A percentile compares a stretch with the other conserved stretches of the same genome.
Conservation (phyloP, 2,113 vertebrate genomes). For the Aix galericulata region DNA sequence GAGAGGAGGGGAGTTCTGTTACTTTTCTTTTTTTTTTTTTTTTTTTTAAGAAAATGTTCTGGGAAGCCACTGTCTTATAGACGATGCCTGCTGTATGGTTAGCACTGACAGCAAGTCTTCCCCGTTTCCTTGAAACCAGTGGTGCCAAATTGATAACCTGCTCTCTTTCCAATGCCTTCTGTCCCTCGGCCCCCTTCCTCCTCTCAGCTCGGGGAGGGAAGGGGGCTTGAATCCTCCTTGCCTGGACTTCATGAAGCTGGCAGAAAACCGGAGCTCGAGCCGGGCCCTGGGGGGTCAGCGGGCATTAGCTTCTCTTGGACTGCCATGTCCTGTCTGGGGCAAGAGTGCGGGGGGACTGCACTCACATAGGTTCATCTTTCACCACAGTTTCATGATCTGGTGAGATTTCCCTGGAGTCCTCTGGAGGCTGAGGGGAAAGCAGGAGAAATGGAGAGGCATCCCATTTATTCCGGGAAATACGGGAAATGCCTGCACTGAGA, state of each 20-base stretch:
- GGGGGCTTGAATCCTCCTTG: neutral
- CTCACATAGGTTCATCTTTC: neutral
- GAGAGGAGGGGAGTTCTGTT: neutral
- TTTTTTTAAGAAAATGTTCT: rapidly evolving
- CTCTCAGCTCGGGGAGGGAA: too few species aligned
- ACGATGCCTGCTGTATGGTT: neutral
- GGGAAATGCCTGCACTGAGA: constrained; percentile 26
- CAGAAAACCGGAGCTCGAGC: neutral
- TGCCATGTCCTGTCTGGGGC: neutral
- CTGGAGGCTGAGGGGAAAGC: neutral
- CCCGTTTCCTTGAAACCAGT: rapidly evolving
- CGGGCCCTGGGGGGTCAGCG: too few species aligned
- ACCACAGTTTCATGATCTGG: neutral
- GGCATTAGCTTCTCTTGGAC: neutral
- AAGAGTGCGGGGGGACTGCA: neutral
- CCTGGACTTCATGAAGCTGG: rapidly evolving
- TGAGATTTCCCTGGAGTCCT: neutral
- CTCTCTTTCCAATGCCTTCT: neutral
- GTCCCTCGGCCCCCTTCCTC: neutral
- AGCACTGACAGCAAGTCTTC: rapidly evolving
- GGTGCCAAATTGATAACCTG: rapidly evolving
- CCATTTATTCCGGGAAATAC: neutral
- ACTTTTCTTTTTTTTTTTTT: neutral
- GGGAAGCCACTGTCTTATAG: rapidly evolving
- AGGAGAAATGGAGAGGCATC: neutral